Evolutionary conservation across 2,113 vertebrate genomes (phyloP), one percentile per base, ranked within the genome.

Genomic region (Zosterops japonicus): DNA sequence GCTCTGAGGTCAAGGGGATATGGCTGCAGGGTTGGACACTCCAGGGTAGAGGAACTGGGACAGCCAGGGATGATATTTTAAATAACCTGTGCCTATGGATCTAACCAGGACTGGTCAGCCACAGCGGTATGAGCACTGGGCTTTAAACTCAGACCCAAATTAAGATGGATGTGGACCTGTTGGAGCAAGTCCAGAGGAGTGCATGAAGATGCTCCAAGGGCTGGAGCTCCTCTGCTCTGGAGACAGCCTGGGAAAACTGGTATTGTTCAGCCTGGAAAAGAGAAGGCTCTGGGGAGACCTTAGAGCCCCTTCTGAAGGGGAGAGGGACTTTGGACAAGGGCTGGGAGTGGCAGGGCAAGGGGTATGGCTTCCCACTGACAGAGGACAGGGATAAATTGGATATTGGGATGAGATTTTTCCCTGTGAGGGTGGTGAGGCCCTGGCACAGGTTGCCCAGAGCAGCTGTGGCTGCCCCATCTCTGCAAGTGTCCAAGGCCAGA

Each of bases 381-480:
- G 39, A 53, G 39, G 46, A 0, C 46, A 55, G 29, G 17, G 10
- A 5, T 55, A 27, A 46, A 7, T 29, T 10, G 36, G 61, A 68
- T 60, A 15, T 4, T 82, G 61, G 69, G 78, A 27, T 55, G 53
- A 25, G 9, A 19, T 15, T 60, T 8, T 22, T 35, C 24, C 24
- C 17, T 60, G 29, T 12, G n/a, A 47, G 55, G 20, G 6, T 31
- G 20, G 3, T 0, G 6, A 60, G n/a, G 11, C 0, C 7, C 20
- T 75, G n/a, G 24, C n/a, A 46, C 20, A 82, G 39, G 10, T 0
- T 60, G 44, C 8, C 33, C 46, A 47, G 46, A 75, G 61, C 0
- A 83, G 21, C 61, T 60, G 53, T 27, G 39, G n/a, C 39, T 83
- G 70, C 21, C 1, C 17, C n/a, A 35, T 41, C n/a, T 29, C 41